Percentiles rank a stretch among this genome's conserved stretches.
Conservation (phyloP, 2,888 invertebrate genomes). For the Drosophila falleni region DNA sequence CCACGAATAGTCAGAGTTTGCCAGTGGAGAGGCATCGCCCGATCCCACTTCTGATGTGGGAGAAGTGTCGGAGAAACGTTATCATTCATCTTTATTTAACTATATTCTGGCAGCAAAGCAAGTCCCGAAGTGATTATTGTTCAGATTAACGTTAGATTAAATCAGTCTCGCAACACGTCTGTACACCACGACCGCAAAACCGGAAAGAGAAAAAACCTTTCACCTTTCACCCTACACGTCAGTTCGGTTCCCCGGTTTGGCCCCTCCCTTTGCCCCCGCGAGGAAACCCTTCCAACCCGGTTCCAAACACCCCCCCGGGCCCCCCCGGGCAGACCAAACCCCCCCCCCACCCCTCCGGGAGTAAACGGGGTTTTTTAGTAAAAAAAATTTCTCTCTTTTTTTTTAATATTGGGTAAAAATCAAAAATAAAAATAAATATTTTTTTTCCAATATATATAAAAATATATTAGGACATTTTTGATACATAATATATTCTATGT, state of each 20-base stretch:
- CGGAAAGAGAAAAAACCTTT: background rate
- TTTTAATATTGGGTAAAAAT: too few species aligned
- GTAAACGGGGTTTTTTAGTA: too few species aligned
- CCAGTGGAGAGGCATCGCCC: constrained; percentile 9
- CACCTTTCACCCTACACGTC: background rate
- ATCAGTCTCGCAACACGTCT: background rate
- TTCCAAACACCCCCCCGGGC: too few species aligned
- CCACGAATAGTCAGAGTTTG: constrained; percentile 10
- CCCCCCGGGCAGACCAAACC: too few species aligned
- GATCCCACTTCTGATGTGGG: constrained; percentile 45
- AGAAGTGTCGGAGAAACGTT: constrained; percentile 21
- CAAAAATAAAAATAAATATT: too few species aligned
- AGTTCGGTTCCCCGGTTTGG: background rate
- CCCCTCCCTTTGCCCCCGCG: too few species aligned
- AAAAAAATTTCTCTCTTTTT: too few species aligned
- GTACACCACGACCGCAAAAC: background rate
- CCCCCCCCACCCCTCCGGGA: too few species aligned
- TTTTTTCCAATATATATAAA: too few species aligned
- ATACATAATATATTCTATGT: too few species aligned
- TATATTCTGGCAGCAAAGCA: background rate
- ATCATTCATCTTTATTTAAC: background rate
- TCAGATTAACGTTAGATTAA: background rate
- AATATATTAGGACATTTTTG: too few species aligned
- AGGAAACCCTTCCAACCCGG: too few species aligned
- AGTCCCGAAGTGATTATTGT: background rate